A percentile compares a stretch with the other conserved stretches of the same genome.
Conservation (phyloP, 2,888 invertebrate genomes). For the Galeopsomyia nigrocyanea region DNA sequence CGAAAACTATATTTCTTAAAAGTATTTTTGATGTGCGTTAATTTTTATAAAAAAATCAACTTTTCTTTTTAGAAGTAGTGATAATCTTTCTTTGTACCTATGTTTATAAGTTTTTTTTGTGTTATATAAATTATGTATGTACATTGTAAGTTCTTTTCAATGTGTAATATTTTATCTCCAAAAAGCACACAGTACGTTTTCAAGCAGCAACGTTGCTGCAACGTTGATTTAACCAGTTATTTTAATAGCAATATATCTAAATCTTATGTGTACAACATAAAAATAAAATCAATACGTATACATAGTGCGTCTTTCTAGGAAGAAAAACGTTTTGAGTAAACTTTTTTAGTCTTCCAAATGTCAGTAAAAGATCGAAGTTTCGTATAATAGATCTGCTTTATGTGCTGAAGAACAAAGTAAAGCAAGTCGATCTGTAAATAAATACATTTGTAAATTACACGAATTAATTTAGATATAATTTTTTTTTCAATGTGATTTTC, state of each 20-base stretch:
- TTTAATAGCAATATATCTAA: background rate
- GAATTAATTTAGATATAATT: slow-evolving; percentile 25
- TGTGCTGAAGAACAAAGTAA: slow-evolving; percentile 31
- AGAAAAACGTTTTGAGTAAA: slow-evolving; percentile 20
- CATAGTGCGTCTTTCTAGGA: slow-evolving; percentile 25
- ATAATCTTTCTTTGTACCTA: slow-evolving; percentile 45
- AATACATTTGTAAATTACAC: slow-evolving; percentile 13
- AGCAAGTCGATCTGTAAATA: slow-evolving; percentile 40
- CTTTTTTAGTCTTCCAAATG: slow-evolving; percentile 31
- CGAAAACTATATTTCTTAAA: slow-evolving; percentile 41
- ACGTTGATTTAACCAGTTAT: too few species aligned
- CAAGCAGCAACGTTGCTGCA: background rate
- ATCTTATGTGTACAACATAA: background rate
- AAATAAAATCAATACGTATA: slow-evolving; percentile 12
- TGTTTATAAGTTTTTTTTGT: slow-evolving; percentile 40
- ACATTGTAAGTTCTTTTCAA: slow-evolving; percentile 30
- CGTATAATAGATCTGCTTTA: slow-evolving; percentile 4
- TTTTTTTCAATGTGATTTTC: slow-evolving; percentile 21
- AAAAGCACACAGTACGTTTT: background rate
- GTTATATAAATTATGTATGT: slow-evolving; percentile 35
- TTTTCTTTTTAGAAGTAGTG: slow-evolving; percentile 37
- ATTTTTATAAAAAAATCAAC: slow-evolving; percentile 37
- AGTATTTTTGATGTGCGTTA: slow-evolving; percentile 39
- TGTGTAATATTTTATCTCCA: slow-evolving; percentile 31
- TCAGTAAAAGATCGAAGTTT: slow-evolving; percentile 14